Conservation (phyloP, 2,888 invertebrate species). For the Capitulum mitella region DNA sequence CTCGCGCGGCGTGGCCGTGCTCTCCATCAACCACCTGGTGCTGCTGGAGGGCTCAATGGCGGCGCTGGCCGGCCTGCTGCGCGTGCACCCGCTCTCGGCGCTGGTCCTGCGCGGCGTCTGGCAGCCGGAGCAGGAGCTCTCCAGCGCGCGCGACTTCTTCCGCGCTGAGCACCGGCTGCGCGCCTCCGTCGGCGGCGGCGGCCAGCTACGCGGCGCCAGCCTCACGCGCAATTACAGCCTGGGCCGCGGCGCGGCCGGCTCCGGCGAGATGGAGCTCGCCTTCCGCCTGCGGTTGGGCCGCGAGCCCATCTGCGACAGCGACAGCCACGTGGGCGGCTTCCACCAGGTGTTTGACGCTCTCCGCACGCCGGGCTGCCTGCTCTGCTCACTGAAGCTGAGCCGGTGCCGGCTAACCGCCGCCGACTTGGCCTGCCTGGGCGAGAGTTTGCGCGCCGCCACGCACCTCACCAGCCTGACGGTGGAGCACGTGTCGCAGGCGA, state of each 20-base stretch:
- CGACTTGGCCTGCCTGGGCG: constrained; percentile 52
- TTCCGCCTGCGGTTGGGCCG: constrained; percentile 24
- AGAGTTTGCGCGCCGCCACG: constrained; percentile 49
- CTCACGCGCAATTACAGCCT: constrained; percentile 35
- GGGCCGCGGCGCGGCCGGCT: constrained; percentile 30
- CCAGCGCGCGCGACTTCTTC: constrained; percentile 2
- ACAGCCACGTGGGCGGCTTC: constrained; percentile 25
- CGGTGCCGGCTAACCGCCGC: constrained; percentile 51
- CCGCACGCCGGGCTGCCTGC: constrained; percentile 49
- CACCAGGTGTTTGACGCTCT: constrained; percentile 47
- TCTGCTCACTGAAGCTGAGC: constrained; percentile 51
- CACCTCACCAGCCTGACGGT: constrained; percentile 51
- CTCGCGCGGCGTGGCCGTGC: constrained; percentile 49
- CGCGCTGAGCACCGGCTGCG: constrained; percentile 41
- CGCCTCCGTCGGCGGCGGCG: constrained; percentile 48
- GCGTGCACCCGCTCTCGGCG: constrained; percentile 48
- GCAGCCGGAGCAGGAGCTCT: constrained; percentile 47
- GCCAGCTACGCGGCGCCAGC: constrained; percentile 39
- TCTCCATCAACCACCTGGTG: constrained; percentile 51
- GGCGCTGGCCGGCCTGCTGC: constrained; percentile 48
- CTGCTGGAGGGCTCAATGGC: constrained; percentile 43
- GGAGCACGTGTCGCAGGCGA: constrained; percentile 51
- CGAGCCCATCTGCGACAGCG: constrained; percentile 27
- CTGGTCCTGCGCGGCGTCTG: constrained; percentile 51
- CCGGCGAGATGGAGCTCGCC: constrained; percentile 23